These are phyloP conservation scores for Danio kyathit DNA, from an alignment of 2,797 vertebrate genomes.

Conservation along the genomic window DNA sequence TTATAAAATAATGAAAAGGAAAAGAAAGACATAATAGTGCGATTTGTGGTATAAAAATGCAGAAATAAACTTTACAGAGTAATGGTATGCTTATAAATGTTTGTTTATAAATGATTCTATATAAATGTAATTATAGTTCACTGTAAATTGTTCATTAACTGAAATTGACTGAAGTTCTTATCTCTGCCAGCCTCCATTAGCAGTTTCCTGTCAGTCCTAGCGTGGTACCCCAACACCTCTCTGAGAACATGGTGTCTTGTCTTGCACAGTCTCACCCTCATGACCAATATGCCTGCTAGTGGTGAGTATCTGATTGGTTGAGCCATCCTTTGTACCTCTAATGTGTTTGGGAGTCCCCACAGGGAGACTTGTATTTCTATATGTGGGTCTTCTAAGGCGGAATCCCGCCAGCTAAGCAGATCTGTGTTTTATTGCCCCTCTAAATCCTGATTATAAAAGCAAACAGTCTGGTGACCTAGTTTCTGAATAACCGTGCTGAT, in stretches of 20 bases:
- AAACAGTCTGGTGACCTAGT: constrained; percentile 14
- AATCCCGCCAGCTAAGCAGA: neutral
- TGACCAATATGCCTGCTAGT: constrained; percentile 96
- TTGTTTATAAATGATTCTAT: too few species aligned
- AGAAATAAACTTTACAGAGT: neutral
- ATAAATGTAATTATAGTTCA: neutral
- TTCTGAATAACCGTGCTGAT: neutral
- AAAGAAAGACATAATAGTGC: too few species aligned
- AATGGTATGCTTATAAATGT: neutral
- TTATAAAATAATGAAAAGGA: too few species aligned
- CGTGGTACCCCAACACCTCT: constrained; percentile 97
- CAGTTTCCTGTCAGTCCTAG: constrained; percentile 95
- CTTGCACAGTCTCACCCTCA: constrained; percentile 96
- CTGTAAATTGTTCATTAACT: neutral
- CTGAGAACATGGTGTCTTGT: constrained; percentile 98
- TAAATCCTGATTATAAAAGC: constrained; percentile 17
- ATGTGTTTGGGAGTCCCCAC: neutral
- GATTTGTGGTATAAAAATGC: too few species aligned
- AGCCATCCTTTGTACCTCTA: neutral
- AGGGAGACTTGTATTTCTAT: neutral
- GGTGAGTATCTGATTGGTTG: constrained; percentile 80
- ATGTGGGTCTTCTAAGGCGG: neutral
- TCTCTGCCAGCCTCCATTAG: constrained; percentile 89
- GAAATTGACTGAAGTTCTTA: constrained; percentile 15
- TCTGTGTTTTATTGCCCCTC: neutral